Percentiles rank a stretch among this genome's conserved stretches.
Evolutionary conservation across 1,140 invertebrate species (phyloP).

Genomic region (Aphelenchoides avenae): DNA sequence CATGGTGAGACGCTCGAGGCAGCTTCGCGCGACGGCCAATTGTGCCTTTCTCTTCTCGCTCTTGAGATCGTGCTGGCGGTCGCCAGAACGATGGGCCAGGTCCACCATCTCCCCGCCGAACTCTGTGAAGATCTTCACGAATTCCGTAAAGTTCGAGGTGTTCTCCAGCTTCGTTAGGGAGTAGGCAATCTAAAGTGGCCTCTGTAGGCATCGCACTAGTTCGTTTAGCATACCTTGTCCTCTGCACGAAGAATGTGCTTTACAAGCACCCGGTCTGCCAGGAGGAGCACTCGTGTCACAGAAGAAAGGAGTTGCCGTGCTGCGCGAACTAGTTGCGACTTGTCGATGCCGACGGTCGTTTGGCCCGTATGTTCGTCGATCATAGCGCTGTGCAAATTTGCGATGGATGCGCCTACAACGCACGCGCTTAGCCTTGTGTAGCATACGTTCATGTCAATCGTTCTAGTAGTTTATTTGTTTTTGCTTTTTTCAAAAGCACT

Average conservation of each 20-base stretch:
- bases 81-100: conserved; percentile 78
- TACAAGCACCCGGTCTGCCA: conserved; percentile 96
- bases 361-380: conserved; percentile 57
- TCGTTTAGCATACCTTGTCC: conserved; percentile 73
- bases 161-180: conserved; percentile 71
- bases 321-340: conserved; percentile 75
- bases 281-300: conserved; percentile 88
- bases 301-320: conserved; percentile 85
- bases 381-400: conserved; percentile 46
- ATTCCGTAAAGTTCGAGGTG: conserved; percentile 94
- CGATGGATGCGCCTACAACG: conserved; percentile 50
- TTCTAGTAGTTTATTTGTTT: not conserved
- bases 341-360: conserved; percentile 64
- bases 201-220: no score
- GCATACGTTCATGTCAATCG: not conserved
- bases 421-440: not conserved
- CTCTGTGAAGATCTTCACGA: conserved; percentile 95
- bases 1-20: conserved; percentile 88
- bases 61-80: conserved; percentile 73
- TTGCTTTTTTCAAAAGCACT: not conserved
- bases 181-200: conserved; percentile 64
- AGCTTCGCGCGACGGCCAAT: conserved; percentile 67
- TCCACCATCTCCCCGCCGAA: conserved; percentile 98
- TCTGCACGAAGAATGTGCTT: conserved; percentile 90
- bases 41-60: conserved; percentile 88